Conservation (phyloP, 2,113 vertebrate genomes). For the Struthidea cinerea region DNA sequence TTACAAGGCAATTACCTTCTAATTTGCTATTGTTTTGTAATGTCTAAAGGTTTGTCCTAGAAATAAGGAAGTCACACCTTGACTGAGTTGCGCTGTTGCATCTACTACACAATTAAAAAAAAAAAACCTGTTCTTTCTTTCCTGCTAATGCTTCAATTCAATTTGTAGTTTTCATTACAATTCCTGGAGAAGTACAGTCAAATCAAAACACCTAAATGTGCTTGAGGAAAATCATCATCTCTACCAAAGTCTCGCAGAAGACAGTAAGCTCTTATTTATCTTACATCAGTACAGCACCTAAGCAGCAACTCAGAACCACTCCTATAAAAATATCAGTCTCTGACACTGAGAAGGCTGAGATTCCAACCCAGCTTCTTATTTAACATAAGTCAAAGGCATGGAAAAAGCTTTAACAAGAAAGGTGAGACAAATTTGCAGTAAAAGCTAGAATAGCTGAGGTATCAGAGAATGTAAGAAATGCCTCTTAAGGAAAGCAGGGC, state of each 20-base stretch:
- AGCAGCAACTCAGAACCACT: background rate
- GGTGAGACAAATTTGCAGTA: background rate
- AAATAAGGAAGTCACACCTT: background rate
- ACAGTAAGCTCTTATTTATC: background rate
- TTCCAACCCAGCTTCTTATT: background rate
- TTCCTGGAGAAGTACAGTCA: background rate
- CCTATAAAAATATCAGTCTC: background rate
- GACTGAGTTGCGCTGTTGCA: background rate
- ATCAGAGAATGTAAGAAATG: background rate
- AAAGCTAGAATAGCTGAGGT: background rate
- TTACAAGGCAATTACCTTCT: background rate
- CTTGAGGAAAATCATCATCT: background rate
- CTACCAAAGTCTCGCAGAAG: background rate
- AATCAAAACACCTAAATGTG: background rate
- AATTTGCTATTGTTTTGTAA: background rate
- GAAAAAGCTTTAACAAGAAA: background rate
- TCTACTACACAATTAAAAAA: background rate
- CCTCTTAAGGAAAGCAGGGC: background rate
- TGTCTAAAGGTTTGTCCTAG: background rate
- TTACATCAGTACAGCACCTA: background rate
- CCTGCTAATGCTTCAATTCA: background rate
- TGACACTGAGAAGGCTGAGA: background rate
- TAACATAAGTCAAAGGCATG: background rate
- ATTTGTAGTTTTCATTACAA: background rate
- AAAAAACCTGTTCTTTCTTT: background rate